Evolutionary conservation across 2,888 invertebrate genomes (phyloP).

Genomic region (Acleris emargana): DNA sequence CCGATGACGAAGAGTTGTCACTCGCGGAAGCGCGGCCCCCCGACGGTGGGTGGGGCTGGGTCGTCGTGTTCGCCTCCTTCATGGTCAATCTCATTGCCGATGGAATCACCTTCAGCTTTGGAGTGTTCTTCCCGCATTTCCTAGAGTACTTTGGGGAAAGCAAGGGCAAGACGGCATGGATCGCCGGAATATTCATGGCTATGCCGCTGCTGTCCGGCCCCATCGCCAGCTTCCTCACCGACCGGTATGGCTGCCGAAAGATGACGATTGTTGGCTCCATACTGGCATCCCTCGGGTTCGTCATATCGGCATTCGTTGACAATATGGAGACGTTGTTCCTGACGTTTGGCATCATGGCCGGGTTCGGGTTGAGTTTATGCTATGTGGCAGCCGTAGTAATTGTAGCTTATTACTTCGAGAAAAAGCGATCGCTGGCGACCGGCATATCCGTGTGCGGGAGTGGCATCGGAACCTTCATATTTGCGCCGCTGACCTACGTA

Average conservation of each 20-base stretch:
- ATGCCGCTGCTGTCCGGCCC: constrained; percentile 95
- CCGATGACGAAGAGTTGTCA: constrained; percentile 85
- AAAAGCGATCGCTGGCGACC: constrained; percentile 92
- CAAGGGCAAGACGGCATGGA: constrained; percentile 94
- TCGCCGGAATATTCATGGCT: constrained; percentile 95
- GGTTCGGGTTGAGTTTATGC: constrained; percentile 93
- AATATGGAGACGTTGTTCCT: constrained; percentile 91
- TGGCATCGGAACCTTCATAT: constrained; percentile 94
- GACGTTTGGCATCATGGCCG: constrained; percentile 92
- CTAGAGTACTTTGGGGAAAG: constrained; percentile 92
- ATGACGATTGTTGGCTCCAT: constrained; percentile 91
- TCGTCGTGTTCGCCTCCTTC: constrained; percentile 94
- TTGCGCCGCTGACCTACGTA: constrained; percentile 90
- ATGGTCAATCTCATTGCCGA: constrained; percentile 95
- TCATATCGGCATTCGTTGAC: constrained; percentile 89
- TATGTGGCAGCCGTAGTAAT: constrained; percentile 96
- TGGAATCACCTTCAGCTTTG: constrained; percentile 96
- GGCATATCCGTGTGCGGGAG: constrained; percentile 94
- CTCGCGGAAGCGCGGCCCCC: constrained; percentile 89
- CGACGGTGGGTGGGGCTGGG: constrained; percentile 97
- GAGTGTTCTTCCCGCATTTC: constrained; percentile 94
- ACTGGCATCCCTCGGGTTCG: constrained; percentile 89
- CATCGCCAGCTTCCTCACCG: constrained; percentile 92
- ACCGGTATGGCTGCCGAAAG: constrained; percentile 91
- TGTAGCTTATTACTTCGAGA: constrained; percentile 95